phyloP scores from a whole-genome alignment of 2,113 vertebrate species.

The Fulmarus glacialis region DNA sequence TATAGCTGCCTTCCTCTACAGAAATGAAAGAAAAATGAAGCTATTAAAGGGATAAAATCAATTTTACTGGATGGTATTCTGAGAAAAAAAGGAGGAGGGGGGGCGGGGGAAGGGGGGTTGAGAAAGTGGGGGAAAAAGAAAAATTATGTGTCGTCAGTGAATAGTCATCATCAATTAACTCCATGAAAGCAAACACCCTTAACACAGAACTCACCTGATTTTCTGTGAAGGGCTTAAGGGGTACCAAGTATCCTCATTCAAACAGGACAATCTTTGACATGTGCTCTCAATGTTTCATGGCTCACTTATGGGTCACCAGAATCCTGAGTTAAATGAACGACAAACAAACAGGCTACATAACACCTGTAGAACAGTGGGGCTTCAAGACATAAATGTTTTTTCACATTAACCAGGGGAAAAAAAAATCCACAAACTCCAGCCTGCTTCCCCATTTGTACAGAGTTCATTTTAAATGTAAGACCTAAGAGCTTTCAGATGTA shows the following conservation, averaged over 20 bases:
- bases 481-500: neutral
- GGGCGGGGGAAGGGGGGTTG: neutral
- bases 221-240: neutral
- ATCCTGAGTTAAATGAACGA: neutral
- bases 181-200: neutral
- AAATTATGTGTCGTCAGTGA: neutral
- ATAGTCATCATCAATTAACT: neutral
- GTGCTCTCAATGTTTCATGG: rapidly evolving
- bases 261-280: rapidly evolving
- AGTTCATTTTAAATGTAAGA: neutral
- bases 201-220: neutral
- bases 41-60: constrained; percentile 7
- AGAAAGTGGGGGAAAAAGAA: neutral
- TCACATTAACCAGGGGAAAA: neutral
- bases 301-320: neutral
- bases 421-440: neutral
- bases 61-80: neutral
- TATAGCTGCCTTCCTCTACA: neutral
- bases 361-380: neutral
- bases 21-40: constrained; percentile 11
- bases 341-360: neutral
- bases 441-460: neutral
- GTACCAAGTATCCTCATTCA: neutral
- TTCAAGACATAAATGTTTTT: neutral
- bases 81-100: neutral